A percentile compares a stretch with the other conserved stretches of the same genome.
Conservation (phyloP, 2,113 vertebrate genomes). For the Merops nubicus region DNA sequence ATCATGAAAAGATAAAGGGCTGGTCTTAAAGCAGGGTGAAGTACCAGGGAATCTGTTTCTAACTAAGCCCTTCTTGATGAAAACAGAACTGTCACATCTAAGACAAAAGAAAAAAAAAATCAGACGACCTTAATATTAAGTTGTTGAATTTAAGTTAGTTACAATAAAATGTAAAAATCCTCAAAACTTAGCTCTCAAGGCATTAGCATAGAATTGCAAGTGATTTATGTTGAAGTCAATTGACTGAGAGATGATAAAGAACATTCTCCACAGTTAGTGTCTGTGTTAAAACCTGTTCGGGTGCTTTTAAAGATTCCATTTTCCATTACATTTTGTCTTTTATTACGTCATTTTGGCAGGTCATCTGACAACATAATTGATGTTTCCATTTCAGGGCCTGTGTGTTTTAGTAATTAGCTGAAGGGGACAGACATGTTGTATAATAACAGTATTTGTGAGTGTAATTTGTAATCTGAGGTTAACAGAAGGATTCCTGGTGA, state of each 20-base stretch:
- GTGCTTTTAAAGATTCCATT: not conserved
- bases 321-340: not conserved
- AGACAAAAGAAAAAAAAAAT: not conserved
- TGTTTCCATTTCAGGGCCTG: not conserved
- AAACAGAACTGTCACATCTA: not conserved
- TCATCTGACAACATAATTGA: conserved; percentile 4
- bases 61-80: not conserved
- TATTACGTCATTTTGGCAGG: not conserved
- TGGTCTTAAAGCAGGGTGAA: not conserved
- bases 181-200: not conserved
- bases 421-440: not conserved
- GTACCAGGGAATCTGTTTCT: not conserved
- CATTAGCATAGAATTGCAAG: not conserved
- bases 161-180: not conserved
- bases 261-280: not conserved
- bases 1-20: not conserved
- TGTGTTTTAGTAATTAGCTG: conserved; percentile 11
- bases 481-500: not conserved
- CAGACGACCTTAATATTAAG: not conserved
- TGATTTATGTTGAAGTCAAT: not conserved
- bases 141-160: not conserved
- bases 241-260: not conserved
- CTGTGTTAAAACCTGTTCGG: not conserved
- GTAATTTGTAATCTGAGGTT: not conserved
- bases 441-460: not conserved